Conservation (phyloP, 1,140 invertebrate species). For the Magallana angulata region DNA sequence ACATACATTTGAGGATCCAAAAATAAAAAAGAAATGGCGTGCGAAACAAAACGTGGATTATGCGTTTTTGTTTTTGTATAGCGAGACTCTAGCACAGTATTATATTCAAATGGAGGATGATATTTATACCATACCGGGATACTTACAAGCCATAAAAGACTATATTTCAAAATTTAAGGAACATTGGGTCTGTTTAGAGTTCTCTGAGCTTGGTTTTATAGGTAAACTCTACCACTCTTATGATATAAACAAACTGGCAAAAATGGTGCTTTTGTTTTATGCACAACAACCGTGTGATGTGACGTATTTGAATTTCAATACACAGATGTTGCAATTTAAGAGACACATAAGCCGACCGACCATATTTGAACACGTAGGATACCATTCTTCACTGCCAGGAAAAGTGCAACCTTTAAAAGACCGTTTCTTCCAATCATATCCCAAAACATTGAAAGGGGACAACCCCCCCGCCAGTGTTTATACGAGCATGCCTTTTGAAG, state of each 20-base stretch:
- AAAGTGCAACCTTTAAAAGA: constrained; percentile 96
- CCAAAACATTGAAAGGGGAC: constrained; percentile 54
- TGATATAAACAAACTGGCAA: constrained; percentile 69
- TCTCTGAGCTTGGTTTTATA: constrained; percentile 73
- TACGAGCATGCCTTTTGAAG: constrained; percentile 49
- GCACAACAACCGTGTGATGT: constrained; percentile 76
- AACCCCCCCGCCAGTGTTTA: constrained; percentile 59
- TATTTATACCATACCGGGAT: constrained; percentile 69
- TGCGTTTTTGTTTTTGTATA: constrained; percentile 73
- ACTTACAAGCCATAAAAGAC: constrained; percentile 66
- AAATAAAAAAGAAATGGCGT: constrained; percentile 72
- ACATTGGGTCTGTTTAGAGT: constrained; percentile 74
- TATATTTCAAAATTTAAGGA: constrained; percentile 66
- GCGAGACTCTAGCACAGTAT: constrained; percentile 67
- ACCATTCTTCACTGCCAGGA: constrained; percentile 83
- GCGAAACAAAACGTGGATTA: constrained; percentile 77
- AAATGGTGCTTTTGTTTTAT: constrained; percentile 73
- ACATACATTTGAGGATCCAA: constrained; percentile 72
- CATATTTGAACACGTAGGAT: constrained; percentile 76
- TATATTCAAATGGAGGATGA: constrained; percentile 78
- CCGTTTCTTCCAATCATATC: constrained; percentile 47
- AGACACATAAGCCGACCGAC: constrained; percentile 64
- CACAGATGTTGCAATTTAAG: constrained; percentile 62
- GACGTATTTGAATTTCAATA: constrained; percentile 72
- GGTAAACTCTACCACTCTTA: constrained; percentile 72